phyloP scores from a whole-genome alignment of 1,140 invertebrate species.

The Chrysomallon squamiferum region DNA sequence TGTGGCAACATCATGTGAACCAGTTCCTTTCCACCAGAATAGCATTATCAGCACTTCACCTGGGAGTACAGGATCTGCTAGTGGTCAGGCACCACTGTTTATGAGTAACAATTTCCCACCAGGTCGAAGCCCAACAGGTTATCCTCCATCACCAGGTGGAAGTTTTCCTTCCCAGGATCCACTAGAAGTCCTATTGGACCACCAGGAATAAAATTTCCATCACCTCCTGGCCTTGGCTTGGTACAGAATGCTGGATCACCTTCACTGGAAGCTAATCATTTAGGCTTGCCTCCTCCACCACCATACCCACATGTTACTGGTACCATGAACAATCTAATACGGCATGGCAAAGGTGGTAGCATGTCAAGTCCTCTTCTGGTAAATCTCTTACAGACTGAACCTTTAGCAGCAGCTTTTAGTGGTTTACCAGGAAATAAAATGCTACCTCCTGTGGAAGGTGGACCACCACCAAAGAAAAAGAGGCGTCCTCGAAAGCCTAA shows the following conservation, averaged over 20 bases:
- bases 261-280: slow-evolving; percentile 19
- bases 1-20: slow-evolving; percentile 56
- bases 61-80: background rate
- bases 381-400: slow-evolving; percentile 87
- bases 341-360: slow-evolving; percentile 51
- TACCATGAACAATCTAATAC: slow-evolving; percentile 49
- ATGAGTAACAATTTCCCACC: slow-evolving; percentile 11
- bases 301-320: slow-evolving; percentile 41
- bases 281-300: slow-evolving; percentile 51
- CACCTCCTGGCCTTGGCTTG: slow-evolving; percentile 23
- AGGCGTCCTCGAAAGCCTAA: slow-evolving; percentile 42
- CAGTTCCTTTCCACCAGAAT: slow-evolving; percentile 49
- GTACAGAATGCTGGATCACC: slow-evolving; percentile 34
- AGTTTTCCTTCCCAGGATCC: slow-evolving; percentile 11
- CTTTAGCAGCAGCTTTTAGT: slow-evolving; percentile 30
- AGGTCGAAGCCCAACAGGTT: slow-evolving; percentile 26
- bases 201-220: slow-evolving; percentile 22
- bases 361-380: slow-evolving; percentile 84
- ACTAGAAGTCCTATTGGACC: slow-evolving; percentile 22
- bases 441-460: slow-evolving; percentile 58
- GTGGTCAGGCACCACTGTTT: background rate
- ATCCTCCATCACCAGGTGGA: slow-evolving; percentile 28
- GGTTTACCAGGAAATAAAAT: slow-evolving; percentile 32
- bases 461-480: slow-evolving; percentile 50
- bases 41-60: slow-evolving; percentile 35